Percentiles rank a stretch among this genome's conserved stretches.
Conservation (phyloP, 2,797 vertebrate genomes). For the Tapera naevia region DNA sequence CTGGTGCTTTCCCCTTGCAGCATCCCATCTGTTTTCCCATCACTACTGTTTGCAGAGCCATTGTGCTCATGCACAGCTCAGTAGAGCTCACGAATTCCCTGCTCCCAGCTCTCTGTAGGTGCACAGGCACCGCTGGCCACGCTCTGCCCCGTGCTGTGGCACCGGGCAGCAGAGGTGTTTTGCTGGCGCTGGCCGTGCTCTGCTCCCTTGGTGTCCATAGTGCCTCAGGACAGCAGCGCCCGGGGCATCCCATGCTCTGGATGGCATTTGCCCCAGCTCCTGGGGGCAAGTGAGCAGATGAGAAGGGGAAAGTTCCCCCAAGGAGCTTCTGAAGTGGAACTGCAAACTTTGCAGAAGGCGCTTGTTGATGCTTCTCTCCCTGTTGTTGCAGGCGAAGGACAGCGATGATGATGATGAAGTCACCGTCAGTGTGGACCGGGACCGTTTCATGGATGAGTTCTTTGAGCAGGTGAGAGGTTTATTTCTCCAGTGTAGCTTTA, state of each 20-base stretch:
- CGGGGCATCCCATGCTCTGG: fast-evolving
- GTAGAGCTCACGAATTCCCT: background rate
- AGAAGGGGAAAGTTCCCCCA: background rate
- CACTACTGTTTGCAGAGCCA: background rate
- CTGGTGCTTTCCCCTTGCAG: background rate
- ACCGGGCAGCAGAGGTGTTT: background rate
- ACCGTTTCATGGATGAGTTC: slow-evolving; percentile 96
- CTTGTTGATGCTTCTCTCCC: background rate
- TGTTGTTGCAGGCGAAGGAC: slow-evolving; percentile 86
- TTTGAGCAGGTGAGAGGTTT: slow-evolving; percentile 90
- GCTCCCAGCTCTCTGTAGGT: background rate
- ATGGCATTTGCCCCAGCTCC: background rate
- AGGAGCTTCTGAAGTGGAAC: background rate
- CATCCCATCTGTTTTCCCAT: background rate
- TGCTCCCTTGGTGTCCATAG: background rate
- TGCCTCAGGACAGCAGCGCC: background rate
- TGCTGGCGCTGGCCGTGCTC: background rate
- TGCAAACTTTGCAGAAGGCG: fast-evolving
- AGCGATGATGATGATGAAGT: slow-evolving; percentile 93
- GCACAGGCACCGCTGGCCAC: background rate
- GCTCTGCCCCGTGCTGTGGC: fast-evolving
- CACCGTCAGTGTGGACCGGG: slow-evolving; percentile 89
- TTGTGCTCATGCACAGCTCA: background rate
- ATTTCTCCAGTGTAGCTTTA: background rate
- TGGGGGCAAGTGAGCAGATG: background rate